Evolutionary conservation across 2,888 invertebrate species (phyloP), one percentile per base, ranked within the genome.

Genomic region (Cepaea hortensis): DNA sequence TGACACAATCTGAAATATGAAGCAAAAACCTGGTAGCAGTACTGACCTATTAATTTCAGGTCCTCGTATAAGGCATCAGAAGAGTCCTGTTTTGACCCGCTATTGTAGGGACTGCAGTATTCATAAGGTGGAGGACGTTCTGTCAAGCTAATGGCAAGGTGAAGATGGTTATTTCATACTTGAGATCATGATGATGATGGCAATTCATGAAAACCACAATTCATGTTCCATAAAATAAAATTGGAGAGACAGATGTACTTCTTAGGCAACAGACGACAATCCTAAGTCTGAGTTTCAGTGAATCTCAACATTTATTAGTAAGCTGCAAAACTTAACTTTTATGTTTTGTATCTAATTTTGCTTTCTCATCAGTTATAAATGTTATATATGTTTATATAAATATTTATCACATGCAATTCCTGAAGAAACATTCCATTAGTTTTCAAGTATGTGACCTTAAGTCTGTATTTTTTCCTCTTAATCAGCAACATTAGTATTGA

Each of bases 111-210:
- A 50, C 83, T 75, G 75, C 62, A n/a, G 83, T 84, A 73, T 62
- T 84, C 84, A 55, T 84, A 84, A 3, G 84, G 84, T 46, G 84
- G 84, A 4, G 84, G 84, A 23, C 84, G 77, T 48, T 84, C 84
- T 65, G 62, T 77, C 76, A 84, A 18, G 9, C 84, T 79, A 23
- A 61, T 61, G 79, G 61, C 62, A 62, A 62, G n/a, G 23, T 15
- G 15, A 80, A 76, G 20, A 76, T 50, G 9, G 18, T 50, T 76
- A 76, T 76, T 76, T 76, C 5, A 76, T 76, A 11, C 20, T 76
- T 18, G 20, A 9, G 5, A 50, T 50, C 5, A 13, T 76, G 20
- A 76, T 76, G 55, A 50, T 50, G 50, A 50, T 76, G 76, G 20
- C 50, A 20, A 20, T 11, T n/a, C 72, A 72, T 72, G 72, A 76